Evolutionary conservation across 2,113 vertebrate genomes (phyloP).

Genomic region (Nipponia nippon): DNA sequence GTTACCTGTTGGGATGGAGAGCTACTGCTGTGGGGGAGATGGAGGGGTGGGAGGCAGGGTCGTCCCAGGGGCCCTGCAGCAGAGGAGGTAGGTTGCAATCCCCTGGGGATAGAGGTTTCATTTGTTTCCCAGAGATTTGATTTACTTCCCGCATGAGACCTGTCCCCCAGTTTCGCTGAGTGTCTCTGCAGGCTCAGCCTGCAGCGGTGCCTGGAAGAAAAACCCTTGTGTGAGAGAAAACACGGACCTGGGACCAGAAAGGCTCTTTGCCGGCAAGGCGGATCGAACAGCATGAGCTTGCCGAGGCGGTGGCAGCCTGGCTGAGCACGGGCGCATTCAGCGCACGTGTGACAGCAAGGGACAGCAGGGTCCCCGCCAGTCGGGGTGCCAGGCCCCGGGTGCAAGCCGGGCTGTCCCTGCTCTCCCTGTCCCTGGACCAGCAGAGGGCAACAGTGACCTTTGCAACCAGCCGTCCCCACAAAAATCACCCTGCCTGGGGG

Average conservation of each 20-base stretch:
- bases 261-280: not conserved
- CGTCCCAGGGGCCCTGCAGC: rapidly evolving
- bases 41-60: not conserved
- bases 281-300: rapidly evolving
- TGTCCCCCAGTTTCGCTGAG: not conserved
- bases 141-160: not conserved
- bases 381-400: not conserved
- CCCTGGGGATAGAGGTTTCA: not conserved
- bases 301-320: not conserved
- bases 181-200: not conserved
- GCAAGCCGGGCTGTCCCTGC: not conserved
- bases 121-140: not conserved
- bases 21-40: not conserved
- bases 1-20: not conserved
- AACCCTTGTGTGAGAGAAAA: not conserved
- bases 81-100: not conserved
- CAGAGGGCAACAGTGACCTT: conserved; percentile 70
- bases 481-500: not conserved
- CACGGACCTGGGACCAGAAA: not conserved
- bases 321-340: not conserved
- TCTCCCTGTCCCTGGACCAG: conserved; percentile 36
- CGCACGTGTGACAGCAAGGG: rapidly evolving
- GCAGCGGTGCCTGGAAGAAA: rapidly evolving
- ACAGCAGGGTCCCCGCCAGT: not conserved
- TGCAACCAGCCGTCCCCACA: not conserved